Evolutionary conservation across 2,888 invertebrate species (phyloP), one percentile per base, ranked within the genome.

Genomic region (Conistra vaccinii): DNA sequence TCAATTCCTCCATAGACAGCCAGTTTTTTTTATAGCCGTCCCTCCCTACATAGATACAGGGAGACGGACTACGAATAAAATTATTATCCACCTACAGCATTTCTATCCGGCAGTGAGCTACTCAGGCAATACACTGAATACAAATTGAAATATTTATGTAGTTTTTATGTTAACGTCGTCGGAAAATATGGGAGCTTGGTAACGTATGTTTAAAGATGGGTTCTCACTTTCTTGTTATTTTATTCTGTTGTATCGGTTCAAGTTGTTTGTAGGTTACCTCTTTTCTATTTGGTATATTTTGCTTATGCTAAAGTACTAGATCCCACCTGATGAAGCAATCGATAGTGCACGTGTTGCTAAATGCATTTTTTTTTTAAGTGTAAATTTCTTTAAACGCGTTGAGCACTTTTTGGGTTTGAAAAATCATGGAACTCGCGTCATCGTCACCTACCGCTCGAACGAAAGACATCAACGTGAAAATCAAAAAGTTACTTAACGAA

Each of bases 91-190:
- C 69, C 45, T 61, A 72, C 51, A 84, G 73, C 69, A 74, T 80
- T 76, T 81, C 80, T 79, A 84, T 80, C 83, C 79, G 82, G 73
- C 73, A 75, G 70, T 61, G 32, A 75, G 65, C 42, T 62, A 69
- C 71, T 60, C 60, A 42, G 42, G 79, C 80, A 73, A 76, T 58
- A 67, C 71, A 48, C 45, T 75, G 87, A 88, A 88, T 87, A 87
- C 87, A 85, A 87, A 87, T 87, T 74, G 81, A 78, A 75, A 80
- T 71, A 78, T 85, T 81, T 84, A 85, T 85, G 77, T 75, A 26
- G 73, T 76, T 78, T 76, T 77, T 86, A 73, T 75, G 73, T 66
- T 48, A 73, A 65, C 35, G 42, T 72, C n/a, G 55, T 57, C 20
- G 73, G 57, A 84, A 76, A 80, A 73, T 74, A 65, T 67, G 26